phyloP scores from a whole-genome alignment of 2,113 vertebrate genomes.

The Anarhynchus alexandrinus region DNA sequence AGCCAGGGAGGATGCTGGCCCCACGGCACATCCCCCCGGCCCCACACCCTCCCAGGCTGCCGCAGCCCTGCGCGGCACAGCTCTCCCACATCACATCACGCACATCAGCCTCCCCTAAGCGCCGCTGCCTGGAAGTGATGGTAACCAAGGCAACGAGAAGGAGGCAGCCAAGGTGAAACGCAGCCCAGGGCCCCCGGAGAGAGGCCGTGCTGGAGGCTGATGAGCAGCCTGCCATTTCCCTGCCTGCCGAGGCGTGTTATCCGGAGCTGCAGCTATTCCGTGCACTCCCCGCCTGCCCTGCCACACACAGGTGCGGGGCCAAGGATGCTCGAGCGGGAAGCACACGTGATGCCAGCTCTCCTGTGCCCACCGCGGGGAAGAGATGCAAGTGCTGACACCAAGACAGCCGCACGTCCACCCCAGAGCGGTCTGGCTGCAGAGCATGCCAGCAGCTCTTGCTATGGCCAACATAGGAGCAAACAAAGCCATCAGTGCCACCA shows the following conservation, averaged over 20 bases:
- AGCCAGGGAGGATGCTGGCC: background rate
- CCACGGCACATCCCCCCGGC: accelerated
- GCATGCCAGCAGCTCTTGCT: background rate
- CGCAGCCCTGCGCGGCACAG: background rate
- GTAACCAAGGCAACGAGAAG: slow-evolving; percentile 66
- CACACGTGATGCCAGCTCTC: background rate
- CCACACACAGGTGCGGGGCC: accelerated
- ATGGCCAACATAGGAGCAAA: background rate
- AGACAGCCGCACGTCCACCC: background rate
- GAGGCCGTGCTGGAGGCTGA: slow-evolving; percentile 54
- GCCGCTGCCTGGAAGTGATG: slow-evolving; percentile 13
- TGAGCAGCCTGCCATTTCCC: slow-evolving; percentile 47
- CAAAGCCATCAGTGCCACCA: background rate
- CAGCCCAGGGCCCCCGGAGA: slow-evolving; percentile 54
- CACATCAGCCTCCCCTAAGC: slow-evolving; percentile 14
- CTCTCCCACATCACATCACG: background rate
- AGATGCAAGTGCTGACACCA: background rate
- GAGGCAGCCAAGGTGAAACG: slow-evolving; percentile 67
- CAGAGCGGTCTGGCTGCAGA: accelerated
- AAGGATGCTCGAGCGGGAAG: background rate
- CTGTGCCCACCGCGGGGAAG: background rate
- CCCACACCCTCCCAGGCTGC: background rate
- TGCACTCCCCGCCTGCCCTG: background rate
- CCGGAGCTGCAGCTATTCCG: background rate
- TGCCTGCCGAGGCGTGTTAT: slow-evolving; percentile 26